Evolutionary conservation across 2,888 invertebrate genomes (phyloP), one percentile per base, ranked within the genome.

Genomic region (Xanthostigma xanthostigma): DNA sequence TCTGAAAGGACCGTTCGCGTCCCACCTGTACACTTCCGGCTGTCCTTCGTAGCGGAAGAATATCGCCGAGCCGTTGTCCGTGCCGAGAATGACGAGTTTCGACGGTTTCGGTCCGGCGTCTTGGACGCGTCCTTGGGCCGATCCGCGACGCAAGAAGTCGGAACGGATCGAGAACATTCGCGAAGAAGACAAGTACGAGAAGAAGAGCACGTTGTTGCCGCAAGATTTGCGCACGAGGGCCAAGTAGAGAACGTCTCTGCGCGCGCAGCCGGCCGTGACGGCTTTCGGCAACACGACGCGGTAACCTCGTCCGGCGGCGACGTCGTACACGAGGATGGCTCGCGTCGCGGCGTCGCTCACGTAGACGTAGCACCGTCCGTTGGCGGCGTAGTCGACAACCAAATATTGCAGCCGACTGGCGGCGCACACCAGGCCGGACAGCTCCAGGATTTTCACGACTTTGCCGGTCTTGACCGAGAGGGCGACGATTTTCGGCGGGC

Each of bases 301-400:
- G 66, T 78, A 81, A 8, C 79, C 78, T 9, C 72, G 72, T 51
- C 73, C 73, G 3, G 73, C 70, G 9, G 74, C 69, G 3, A 79
- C 72, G 58, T 85, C 81, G 58, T 78, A 78, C 0, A 85, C 81
- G 9, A 83, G 67, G 44, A 84, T 74, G 11, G 79, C 73, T 9
- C 82, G 73, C 39, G 77, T 75, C 1, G 79, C 76, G 0, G 84
- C 82, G 60, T 86, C 86, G 39, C 80, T 78, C 13, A 81, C 69
- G 58, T 81, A 79, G 57, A 79, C 69, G 59, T 72, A 81, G 33
- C 77, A 73, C 42, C 73, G 73, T 5, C 77, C 79, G 49, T 76
- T 75, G 10, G 71, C 58, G 1, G 73, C 71, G 59, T 82, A 79
- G 56, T 86, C 85, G 3, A 80, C 76, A 0, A 74, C 74, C 40